A percentile compares a stretch with the other conserved stretches of the same genome.
Conservation (phyloP, 1,140 invertebrate genomes). For the Drosophila guanche region DNA sequence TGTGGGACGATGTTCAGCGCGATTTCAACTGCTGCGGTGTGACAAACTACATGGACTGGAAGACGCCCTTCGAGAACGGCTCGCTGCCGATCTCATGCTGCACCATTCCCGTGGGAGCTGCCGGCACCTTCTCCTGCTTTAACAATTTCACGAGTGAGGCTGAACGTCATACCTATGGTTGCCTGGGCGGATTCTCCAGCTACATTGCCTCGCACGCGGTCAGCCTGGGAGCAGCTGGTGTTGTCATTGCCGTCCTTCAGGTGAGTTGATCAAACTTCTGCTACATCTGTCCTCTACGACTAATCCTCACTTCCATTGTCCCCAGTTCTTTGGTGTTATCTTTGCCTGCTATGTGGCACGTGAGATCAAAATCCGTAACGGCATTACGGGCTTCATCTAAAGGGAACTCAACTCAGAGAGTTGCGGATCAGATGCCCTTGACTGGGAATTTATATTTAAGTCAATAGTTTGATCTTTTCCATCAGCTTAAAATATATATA, state of each 20-base stretch:
- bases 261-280: constrained; percentile 79
- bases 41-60: constrained; percentile 86
- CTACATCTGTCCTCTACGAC: neutral
- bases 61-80: constrained; percentile 9
- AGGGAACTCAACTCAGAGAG: neutral
- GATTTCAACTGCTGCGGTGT: constrained; percentile 91
- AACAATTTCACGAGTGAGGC: neutral
- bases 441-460: constrained; percentile 33
- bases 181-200: constrained; percentile 85
- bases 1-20: constrained; percentile 87
- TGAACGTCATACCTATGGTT: constrained; percentile 83
- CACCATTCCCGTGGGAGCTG: constrained; percentile 79
- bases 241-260: constrained; percentile 90
- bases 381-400: constrained; percentile 73
- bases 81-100: constrained; percentile 88
- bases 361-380: constrained; percentile 80
- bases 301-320: constrained; percentile 14
- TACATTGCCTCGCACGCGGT: constrained; percentile 88
- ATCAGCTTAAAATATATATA: neutral
- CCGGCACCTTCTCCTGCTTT: constrained; percentile 84
- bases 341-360: constrained; percentile 84
- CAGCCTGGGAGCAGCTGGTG: constrained; percentile 89
- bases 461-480: constrained; percentile 11
- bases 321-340: constrained; percentile 83
- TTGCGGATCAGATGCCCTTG: constrained; percentile 2